Evolutionary conservation across 2,888 invertebrate species (phyloP), one percentile per base, ranked within the genome.

Genomic region (Pedicia rivosa): DNA sequence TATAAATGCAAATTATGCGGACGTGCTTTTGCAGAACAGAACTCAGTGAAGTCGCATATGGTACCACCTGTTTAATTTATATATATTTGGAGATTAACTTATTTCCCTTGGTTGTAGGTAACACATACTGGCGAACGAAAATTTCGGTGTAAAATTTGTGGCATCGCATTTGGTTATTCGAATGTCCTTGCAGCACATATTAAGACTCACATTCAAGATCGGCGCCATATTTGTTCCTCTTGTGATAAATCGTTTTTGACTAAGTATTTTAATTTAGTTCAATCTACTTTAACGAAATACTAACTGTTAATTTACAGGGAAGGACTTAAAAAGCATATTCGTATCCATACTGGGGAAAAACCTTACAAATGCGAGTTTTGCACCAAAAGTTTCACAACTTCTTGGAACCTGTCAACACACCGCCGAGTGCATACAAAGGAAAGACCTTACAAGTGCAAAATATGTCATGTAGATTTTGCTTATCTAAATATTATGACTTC

Each of bases 121-220:
- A 17, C 26, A 6, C 44, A 44, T 27, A 39, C 44, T 1, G 38
- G 40, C 8, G 38, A 39, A n/a, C 40, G 42, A 13, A 37, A 37
- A 8, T 44, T 43, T 35, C 28, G 27, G 8, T 44, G 44, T 17
- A 40, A 43, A 8, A 26, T 40, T n/a, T 44, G 44, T 28, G 40
- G 38, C 2, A 44, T 40, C 30, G 26, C 35, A 5, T 44, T 39
- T 35, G 38, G 40, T 15, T 40, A 42, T 31, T 39, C 42, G 5
- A 41, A 44, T 20, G 40, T 38, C 3, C 16, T 44, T 13, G 32
- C 39, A 2, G 41, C 39, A 1, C 37, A 37, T 17, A 22, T 7
- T 13, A 24, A 25, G 8, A 25, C 17, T 2, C 37, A 37, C n/a
- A 31, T 31, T 9, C 31, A 37, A 13, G 37, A 37, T n/a, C 31